Conservation (phyloP, 2,888 invertebrate species). For the Zele albiditarsus region DNA sequence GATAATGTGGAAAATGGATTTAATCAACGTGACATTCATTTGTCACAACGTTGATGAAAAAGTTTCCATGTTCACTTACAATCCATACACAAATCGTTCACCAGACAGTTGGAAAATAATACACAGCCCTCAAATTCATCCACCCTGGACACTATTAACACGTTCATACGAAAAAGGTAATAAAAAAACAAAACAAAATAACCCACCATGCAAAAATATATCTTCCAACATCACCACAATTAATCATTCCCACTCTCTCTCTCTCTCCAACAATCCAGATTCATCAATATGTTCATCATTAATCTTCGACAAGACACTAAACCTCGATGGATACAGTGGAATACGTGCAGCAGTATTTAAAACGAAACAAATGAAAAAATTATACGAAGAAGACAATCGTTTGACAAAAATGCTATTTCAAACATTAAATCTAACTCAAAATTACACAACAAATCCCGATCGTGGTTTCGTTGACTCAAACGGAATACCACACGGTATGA, state of each 20-base stretch:
- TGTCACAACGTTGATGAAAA: not conserved
- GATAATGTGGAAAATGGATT: slow-evolving; percentile 3
- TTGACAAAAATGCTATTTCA: not conserved
- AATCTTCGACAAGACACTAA: not conserved
- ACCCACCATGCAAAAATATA: not conserved
- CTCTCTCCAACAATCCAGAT: no score
- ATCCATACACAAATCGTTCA: not conserved
- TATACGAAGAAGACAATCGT: not conserved
- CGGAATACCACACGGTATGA: not conserved
- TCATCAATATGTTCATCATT: not conserved
- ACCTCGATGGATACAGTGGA: not conserved
- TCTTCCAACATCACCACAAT: not conserved
- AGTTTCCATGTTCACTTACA: not conserved
- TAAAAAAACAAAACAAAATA: no score
- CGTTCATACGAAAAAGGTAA: not conserved
- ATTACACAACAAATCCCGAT: not conserved
- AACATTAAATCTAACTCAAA: not conserved
- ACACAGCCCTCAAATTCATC: not conserved
- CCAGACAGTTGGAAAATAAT: not conserved
- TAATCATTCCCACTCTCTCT: no score
- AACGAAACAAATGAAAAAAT: not conserved
- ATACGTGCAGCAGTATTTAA: not conserved
- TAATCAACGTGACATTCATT: not conserved
- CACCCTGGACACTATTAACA: not conserved
- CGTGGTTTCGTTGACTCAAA: not conserved